A percentile compares a stretch with the other conserved stretches of the same genome.
phyloP scores from a whole-genome alignment of 2,888 invertebrate genomes.

The Macrosoma leucophasiata region DNA sequence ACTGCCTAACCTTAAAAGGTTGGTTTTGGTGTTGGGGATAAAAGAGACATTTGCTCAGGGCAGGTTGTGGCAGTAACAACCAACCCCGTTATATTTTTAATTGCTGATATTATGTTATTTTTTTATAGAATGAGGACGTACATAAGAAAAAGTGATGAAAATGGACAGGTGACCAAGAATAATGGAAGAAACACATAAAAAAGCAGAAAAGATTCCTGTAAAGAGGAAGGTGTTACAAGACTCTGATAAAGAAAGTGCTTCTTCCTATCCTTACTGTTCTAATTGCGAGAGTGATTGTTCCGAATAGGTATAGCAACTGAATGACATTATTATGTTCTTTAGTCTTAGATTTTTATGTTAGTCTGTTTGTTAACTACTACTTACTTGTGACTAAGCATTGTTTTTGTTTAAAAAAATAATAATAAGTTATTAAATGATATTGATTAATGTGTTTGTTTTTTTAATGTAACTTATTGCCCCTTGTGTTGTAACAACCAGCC shows the following conservation, averaged over 20 bases:
- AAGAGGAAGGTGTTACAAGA: constrained; percentile 2
- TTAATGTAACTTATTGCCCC: too few relatives aligned
- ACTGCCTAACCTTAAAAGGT: too few relatives aligned
- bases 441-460: constrained; percentile 1
- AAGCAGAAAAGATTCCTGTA: background rate
- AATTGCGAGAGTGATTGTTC: background rate
- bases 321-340: background rate
- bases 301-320: background rate
- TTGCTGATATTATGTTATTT: too few relatives aligned
- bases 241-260: background rate
- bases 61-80: too few relatives aligned
- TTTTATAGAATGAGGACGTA: too few relatives aligned
- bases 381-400: background rate
- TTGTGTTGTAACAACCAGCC: background rate
- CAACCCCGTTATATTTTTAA: too few relatives aligned
- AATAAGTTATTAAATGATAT: background rate
- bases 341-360: background rate
- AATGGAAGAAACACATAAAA: background rate
- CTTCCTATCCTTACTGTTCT: background rate
- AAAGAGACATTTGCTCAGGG: too few relatives aligned
- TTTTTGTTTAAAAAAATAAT: background rate
- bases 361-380: background rate
- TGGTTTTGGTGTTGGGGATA: too few relatives aligned
- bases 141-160: too few relatives aligned
- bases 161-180: background rate